Percentiles rank a stretch among this genome's conserved stretches.
These are phyloP conservation scores for Hycleus cichorii DNA, from an alignment of 1,140 invertebrate genomes.

Conservation along the genomic window DNA sequence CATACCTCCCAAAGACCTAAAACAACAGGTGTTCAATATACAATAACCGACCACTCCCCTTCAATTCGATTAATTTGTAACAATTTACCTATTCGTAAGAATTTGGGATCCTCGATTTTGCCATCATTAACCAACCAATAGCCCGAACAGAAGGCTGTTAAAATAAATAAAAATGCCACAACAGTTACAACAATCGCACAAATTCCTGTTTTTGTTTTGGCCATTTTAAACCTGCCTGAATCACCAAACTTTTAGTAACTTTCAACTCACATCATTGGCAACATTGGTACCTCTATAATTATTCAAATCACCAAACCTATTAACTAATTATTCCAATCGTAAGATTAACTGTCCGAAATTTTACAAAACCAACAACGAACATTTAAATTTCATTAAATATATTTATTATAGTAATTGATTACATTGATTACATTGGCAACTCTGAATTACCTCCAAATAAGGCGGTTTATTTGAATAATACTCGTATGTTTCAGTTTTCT, in stretches of 20 bases:
- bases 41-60: constrained; percentile 18
- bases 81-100: constrained; percentile 68
- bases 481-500: constrained; percentile 51
- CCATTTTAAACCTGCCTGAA: constrained; percentile 34
- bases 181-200: constrained; percentile 59
- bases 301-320: not conserved
- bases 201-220: constrained; percentile 61
- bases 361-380: not conserved
- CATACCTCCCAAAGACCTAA: constrained; percentile 91
- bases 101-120: constrained; percentile 67
- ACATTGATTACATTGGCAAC: not conserved
- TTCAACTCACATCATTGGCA: no score
- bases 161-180: constrained; percentile 64
- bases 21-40: constrained; percentile 29
- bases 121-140: constrained; percentile 89
- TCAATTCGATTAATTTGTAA: not conserved
- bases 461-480: constrained; percentile 1
- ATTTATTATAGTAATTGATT: no score
- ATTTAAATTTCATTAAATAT: not conserved
- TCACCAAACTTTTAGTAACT: no score
- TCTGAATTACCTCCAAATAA: not conserved
- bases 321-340: not conserved
- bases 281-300: no score
- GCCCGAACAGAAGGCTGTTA: constrained; percentile 85
- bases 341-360: not conserved